Evolutionary conservation across 2,797 vertebrate genomes (phyloP), one percentile per base, ranked within the genome.

Genomic region (Limnodromus scolopaceus): DNA sequence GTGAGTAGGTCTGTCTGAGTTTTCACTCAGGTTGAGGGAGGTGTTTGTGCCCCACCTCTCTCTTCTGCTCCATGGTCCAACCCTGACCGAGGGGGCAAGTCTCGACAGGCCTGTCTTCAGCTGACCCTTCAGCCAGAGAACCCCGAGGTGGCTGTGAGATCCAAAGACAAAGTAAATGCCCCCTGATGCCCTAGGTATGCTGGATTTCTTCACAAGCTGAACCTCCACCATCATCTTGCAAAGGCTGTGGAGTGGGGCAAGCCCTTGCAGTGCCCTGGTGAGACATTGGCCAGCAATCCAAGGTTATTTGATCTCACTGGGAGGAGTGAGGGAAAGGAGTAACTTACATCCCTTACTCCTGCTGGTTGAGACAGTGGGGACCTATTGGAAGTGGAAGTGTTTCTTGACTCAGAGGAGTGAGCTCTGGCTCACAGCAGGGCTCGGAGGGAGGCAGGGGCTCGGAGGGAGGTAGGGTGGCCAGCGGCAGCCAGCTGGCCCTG

Each of bases 21-120:
- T 95, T 89, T 87, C 39, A 30, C 57, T 74, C 71, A 45, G 32
- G 54, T 28, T 91, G 34, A 41, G 19, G 10, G 43, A 89, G 53
- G 66, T 0, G 0, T 86, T 91, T 65, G 28, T 77, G 60, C 65
- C 38, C 28, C 38, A 81, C 0, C 16, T 75, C 16, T 87, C 36
- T 55, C 24, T 80, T 70, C 38, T 87, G 48, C 19, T 74, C 49
- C 22, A 19, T 90, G 63, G 43, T 78, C 66, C 43, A 91, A n/a
- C 48, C 18, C 53, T 86, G 71, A 49, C 53, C 0, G 1, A 27
- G 36, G 75, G 57, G 13, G 23, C 64, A 71, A 64, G 79, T 84
- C 61, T 13, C 6, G 48, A 38, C 79, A 68, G 45, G n/a, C 3
- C 0, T 85, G 84, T 39, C 32, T 64, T 77, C 20, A 10, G 24